Evolutionary conservation across 2,888 invertebrate species (phyloP).

Genomic region (Andrena marginata): DNA sequence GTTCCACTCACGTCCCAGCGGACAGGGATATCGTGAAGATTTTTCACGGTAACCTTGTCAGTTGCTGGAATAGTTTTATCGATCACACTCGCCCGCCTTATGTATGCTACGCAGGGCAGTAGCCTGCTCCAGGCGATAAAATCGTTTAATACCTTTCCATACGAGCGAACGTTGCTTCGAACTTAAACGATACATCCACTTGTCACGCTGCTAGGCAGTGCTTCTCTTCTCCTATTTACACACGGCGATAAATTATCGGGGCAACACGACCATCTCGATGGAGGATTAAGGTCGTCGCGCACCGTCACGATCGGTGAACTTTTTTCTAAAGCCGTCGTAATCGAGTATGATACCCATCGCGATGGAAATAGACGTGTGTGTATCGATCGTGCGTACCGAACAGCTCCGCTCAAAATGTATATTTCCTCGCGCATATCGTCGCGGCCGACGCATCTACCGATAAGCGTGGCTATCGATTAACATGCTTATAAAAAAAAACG

Average conservation of each 20-base stretch:
- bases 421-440: not conserved
- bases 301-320: constrained; percentile 65
- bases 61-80: constrained; percentile 29
- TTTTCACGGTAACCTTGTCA: constrained; percentile 10
- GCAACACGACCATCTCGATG: not conserved
- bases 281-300: constrained; percentile 64
- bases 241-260: constrained; percentile 35
- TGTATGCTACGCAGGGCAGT: not conserved
- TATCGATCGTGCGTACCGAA: constrained; percentile 69
- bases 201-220: not conserved
- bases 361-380: constrained; percentile 70
- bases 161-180: constrained; percentile 13
- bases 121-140: not conserved
- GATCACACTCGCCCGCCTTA: constrained; percentile 10
- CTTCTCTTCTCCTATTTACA: not conserved
- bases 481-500: constrained; percentile 9
- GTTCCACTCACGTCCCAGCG: constrained; percentile 14
- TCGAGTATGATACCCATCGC: constrained; percentile 57
- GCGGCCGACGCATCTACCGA: constrained; percentile 12
- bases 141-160: not conserved
- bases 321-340: constrained; percentile 60
- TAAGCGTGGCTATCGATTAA: constrained; percentile 43
- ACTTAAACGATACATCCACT: constrained; percentile 32
- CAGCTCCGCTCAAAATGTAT: constrained; percentile 30
- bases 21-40: not conserved